Evolutionary conservation across 2,888 invertebrate genomes (phyloP).

Genomic region (Watsonalla cultraria): DNA sequence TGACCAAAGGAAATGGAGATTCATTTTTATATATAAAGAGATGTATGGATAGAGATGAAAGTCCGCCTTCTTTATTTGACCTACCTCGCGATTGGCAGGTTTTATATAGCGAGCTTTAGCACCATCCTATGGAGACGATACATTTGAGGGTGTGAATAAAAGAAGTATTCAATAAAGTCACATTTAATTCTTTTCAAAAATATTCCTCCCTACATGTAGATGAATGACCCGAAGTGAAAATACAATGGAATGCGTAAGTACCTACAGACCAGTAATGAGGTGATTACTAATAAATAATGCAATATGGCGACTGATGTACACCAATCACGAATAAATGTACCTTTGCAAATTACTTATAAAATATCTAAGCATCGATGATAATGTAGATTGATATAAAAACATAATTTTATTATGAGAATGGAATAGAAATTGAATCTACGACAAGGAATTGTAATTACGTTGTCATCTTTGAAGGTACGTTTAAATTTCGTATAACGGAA

Average conservation of each 20-base stretch:
- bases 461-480: too few species aligned
- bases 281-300: neutral
- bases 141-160: neutral
- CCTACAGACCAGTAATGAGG: slow-evolving; percentile 27
- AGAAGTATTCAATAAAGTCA: neutral
- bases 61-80: too few species aligned
- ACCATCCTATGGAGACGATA: neutral
- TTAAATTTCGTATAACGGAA: too few species aligned
- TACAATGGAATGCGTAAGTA: slow-evolving; percentile 58
- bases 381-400: too few species aligned
- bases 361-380: neutral
- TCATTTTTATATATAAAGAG: too few species aligned
- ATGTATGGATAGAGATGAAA: too few species aligned
- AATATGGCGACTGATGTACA: neutral
- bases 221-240: slow-evolving; percentile 38
- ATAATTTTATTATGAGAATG: too few species aligned
- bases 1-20: too few species aligned
- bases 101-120: too few species aligned
- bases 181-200: slow-evolving; percentile 36
- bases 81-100: neutral
- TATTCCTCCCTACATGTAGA: slow-evolving; percentile 43
- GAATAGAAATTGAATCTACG: too few species aligned
- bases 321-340: neutral
- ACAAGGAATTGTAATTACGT: too few species aligned
- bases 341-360: neutral